A percentile compares a stretch with the other conserved stretches of the same genome.
Evolutionary conservation across 2,113 vertebrate species (phyloP).

Genomic region (Abramis brama): DNA sequence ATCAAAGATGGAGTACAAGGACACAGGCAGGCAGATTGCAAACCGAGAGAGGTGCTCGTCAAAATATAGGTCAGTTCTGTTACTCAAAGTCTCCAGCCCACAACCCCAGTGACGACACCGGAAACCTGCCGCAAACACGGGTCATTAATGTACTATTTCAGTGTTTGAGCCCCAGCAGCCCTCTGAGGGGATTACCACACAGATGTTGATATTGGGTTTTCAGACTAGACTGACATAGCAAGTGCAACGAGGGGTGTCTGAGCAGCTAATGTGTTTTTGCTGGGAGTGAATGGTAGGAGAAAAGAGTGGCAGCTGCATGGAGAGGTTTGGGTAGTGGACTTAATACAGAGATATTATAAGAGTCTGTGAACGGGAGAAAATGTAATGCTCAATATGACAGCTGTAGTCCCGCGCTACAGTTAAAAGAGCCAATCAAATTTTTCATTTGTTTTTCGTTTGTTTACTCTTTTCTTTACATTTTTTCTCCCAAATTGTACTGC

Average conservation of each 20-base stretch:
- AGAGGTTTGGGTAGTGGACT: constrained; percentile 28
- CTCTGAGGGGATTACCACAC: constrained; percentile 27
- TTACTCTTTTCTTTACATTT: background rate
- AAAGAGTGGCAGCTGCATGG: constrained; percentile 43
- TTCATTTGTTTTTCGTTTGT: background rate
- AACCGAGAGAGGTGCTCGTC: constrained; percentile 1
- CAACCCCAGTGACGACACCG: constrained; percentile 20
- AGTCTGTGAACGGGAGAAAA: background rate
- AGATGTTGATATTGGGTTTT: constrained; percentile 22
- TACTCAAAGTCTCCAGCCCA: constrained; percentile 13
- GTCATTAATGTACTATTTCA: constrained; percentile 22
- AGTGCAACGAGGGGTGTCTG: constrained; percentile 24
- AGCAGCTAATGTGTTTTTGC: constrained; percentile 37
- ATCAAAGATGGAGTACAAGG: constrained; percentile 31
- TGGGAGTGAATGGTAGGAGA: constrained; percentile 34
- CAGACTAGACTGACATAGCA: constrained; percentile 16
- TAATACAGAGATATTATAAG: constrained; percentile 22
- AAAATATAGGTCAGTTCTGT: constrained; percentile 27
- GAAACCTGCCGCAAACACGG: constrained; percentile 29
- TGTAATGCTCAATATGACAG: background rate
- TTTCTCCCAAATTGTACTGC: no score
- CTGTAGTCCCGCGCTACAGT: background rate
- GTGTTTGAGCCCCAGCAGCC: background rate
- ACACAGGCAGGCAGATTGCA: background rate
- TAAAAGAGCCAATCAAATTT: background rate